Base-by-base conservation (phyloP, 2,797 vertebrate genomes). In the Ceyx erithaca region DNA sequence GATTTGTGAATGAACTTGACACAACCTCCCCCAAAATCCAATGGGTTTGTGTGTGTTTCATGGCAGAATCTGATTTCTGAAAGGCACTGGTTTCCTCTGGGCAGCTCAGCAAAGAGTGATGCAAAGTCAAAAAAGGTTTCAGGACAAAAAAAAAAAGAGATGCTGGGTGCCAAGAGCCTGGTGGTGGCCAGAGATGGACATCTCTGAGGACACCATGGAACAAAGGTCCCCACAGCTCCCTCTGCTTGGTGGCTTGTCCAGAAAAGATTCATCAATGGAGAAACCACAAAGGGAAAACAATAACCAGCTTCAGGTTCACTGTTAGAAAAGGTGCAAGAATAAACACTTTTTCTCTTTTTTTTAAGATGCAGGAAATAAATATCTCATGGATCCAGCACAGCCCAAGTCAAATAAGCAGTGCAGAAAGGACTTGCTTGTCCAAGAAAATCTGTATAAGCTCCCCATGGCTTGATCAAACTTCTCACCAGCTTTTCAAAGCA, bases 181-280 rank as follows among this genome's bases (percentile, higher is more conserved):
- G 70, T 35, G 43, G 23, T 7, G 17, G 21, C 57, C 31, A 21
- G 5, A 20, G 43, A 9, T 10, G 22, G 45, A 25, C 7, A 22
- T n/a, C 49, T 41, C 76, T 18, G 26, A 55, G 35, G 61, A 70
- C 33, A 33, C 25, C 1, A 1, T 1, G 12, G 73, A 62, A 41
- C 30, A 78, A 67, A 31, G 26, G 20, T 82, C 33, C 17, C 46
- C 12, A 7, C 54, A 71, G 43, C 45, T 93, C 68, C 26, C 14
- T 72, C 45, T 77, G 88, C 76, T 91, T 79, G 84, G 58, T 86
- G 77, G 30, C 54, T 73, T 78, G 61, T 64, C 89, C 83, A 55
- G 61, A 43, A 82, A 33, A 85, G 45, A 35, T 61, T 69, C 26
- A 33, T 11, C 23, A 21, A 1, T 25, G 51, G 59, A 33, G 33